Conservation (phyloP, 2,797 vertebrate genomes). For the Otus scops region DNA sequence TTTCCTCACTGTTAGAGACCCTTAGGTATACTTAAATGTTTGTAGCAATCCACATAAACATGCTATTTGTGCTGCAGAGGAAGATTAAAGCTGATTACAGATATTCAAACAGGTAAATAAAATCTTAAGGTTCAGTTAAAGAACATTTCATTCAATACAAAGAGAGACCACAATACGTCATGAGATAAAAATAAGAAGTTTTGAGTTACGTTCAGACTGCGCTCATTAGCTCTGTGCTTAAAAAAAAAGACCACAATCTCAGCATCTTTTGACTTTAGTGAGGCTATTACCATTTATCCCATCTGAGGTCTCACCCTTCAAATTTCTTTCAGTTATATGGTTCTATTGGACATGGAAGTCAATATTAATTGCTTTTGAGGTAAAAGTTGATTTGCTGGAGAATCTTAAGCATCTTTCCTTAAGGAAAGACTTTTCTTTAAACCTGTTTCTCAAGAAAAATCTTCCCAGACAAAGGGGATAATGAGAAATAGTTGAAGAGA, state of each 20-base stretch:
- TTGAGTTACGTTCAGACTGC: neutral
- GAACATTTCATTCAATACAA: neutral
- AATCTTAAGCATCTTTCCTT: neutral
- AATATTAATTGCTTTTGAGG: neutral
- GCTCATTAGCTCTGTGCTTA: neutral
- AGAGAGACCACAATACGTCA: neutral
- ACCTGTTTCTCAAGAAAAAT: neutral
- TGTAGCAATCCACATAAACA: neutral
- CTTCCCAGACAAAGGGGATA: neutral
- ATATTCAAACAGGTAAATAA: neutral
- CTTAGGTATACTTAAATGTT: neutral
- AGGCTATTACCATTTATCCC: neutral
- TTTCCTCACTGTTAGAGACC: neutral
- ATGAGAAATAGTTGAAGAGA: neutral
- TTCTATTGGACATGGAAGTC: neutral
- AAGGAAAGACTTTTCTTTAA: neutral
- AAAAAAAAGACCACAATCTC: neutral
- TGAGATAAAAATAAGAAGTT: neutral
- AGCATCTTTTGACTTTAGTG: neutral
- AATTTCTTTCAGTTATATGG: neutral
- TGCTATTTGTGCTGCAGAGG: neutral
- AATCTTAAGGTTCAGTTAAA: neutral
- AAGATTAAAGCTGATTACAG: neutral
- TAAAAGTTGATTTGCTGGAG: neutral
- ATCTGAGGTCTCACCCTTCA: neutral